These are phyloP conservation scores for Echinops telfairi DNA, from an alignment of 2,113 vertebrate genomes.

Conservation along the genomic window DNA sequence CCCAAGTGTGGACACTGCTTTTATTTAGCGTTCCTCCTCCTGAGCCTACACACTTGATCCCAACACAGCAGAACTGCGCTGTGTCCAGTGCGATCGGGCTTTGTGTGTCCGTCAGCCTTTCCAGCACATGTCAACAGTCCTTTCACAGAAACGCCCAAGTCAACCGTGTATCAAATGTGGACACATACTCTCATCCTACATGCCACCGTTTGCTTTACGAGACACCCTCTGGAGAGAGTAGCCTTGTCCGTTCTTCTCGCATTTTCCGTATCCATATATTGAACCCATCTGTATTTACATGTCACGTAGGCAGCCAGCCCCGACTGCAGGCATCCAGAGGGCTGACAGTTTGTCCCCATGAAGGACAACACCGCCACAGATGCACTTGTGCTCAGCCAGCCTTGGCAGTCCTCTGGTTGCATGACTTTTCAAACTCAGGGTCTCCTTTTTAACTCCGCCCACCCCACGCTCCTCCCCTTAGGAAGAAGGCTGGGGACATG, in stretches of 20 bases:
- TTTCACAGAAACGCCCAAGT: neutral
- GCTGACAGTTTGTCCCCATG: neutral
- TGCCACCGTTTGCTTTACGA: neutral
- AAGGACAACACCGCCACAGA: neutral
- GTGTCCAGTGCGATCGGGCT: neutral
- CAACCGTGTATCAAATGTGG: neutral
- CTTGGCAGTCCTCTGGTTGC: neutral
- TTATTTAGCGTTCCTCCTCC: no score
- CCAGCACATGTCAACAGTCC: neutral
- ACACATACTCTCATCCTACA: neutral
- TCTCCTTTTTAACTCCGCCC: neutral
- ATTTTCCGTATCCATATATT: neutral
- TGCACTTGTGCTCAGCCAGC: neutral
- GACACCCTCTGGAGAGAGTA: neutral
- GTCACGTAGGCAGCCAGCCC: neutral
- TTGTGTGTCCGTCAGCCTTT: neutral
- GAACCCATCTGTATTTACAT: neutral
- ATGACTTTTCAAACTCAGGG: neutral
- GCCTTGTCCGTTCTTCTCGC: neutral
- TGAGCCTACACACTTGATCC: constrained; percentile 12
- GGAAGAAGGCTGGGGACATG: neutral
- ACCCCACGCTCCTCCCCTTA: neutral
- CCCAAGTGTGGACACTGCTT: neutral
- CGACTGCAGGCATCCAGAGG: neutral
- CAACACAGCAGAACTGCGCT: neutral